Conservation (phyloP, 2,113 vertebrate species). For the Atlantisia rogersi region DNA sequence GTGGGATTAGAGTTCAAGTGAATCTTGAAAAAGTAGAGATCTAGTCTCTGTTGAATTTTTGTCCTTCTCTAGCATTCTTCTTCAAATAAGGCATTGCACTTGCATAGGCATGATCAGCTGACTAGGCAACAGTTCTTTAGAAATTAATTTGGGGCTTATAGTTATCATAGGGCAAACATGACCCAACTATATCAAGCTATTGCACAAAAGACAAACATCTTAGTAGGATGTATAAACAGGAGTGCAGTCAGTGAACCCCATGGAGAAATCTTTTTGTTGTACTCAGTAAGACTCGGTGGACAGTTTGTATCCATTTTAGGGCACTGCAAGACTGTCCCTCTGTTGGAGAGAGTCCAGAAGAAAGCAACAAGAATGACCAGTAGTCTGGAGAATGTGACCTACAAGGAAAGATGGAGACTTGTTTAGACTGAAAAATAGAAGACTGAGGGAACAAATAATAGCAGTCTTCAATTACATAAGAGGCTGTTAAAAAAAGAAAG, state of each 20-base stretch:
- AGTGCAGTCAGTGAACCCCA: slow-evolving; percentile 15
- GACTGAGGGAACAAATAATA: background rate
- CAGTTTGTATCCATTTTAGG: slow-evolving; percentile 48
- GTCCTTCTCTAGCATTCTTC: background rate
- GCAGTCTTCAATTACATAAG: background rate
- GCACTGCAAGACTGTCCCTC: background rate
- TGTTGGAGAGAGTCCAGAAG: slow-evolving; percentile 29
- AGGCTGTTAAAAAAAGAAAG: background rate
- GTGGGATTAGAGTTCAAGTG: background rate
- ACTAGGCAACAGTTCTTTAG: background rate
- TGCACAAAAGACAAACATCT: slow-evolving; percentile 28
- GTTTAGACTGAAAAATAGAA: slow-evolving; percentile 45
- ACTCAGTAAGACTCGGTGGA: background rate
- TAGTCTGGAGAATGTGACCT: slow-evolving; percentile 35
- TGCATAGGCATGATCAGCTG: background rate
- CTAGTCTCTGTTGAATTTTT: background rate
- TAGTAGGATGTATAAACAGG: slow-evolving; percentile 25
- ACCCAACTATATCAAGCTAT: background rate
- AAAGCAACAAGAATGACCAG: slow-evolving; percentile 31
- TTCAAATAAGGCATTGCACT: background rate
- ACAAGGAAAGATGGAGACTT: background rate
- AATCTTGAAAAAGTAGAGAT: background rate
- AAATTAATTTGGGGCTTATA: background rate
- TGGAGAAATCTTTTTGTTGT: background rate
- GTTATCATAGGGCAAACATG: background rate